phyloP scores from a whole-genome alignment of 2,888 invertebrate species.

The Panopea generosa region DNA sequence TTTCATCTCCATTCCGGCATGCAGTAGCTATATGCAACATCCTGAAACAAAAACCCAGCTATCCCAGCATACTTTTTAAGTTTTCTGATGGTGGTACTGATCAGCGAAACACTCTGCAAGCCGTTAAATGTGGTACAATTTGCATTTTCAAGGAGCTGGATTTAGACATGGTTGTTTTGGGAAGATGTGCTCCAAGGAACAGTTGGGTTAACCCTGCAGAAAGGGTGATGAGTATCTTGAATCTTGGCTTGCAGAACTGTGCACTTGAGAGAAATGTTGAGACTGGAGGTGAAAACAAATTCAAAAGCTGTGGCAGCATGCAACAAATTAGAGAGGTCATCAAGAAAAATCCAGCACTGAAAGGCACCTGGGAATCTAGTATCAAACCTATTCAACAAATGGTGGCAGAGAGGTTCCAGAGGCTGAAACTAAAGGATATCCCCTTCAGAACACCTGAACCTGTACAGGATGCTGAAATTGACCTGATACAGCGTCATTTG shows the following conservation, averaged over 20 bases:
- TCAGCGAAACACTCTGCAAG: conserved; percentile 42
- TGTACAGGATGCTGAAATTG: conserved; percentile 28
- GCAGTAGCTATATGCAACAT: conserved; percentile 12
- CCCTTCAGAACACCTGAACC: conserved; percentile 20
- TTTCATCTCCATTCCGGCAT: conserved; percentile 40
- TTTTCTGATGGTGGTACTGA: conserved; percentile 56
- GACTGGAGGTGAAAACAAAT: conserved; percentile 9
- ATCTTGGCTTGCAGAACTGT: conserved; percentile 54
- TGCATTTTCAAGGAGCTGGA: conserved; percentile 49
- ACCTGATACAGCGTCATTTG: conserved; percentile 33
- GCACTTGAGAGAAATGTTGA: conserved; percentile 28
- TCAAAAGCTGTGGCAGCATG: conserved; percentile 20
- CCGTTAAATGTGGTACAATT: conserved; percentile 48
- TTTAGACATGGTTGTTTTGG: conserved; percentile 52
- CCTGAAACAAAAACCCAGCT: background rate
- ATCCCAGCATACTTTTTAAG: conserved; percentile 13
- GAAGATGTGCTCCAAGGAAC: conserved; percentile 58
- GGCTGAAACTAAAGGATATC: conserved; percentile 33
- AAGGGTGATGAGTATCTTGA: conserved; percentile 45
- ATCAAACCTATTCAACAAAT: conserved; percentile 14
- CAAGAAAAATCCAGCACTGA: conserved; percentile 16
- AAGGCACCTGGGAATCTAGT: background rate
- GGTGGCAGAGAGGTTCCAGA: conserved; percentile 12
- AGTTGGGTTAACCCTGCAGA: conserved; percentile 58
- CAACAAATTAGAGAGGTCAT: conserved; percentile 2